Base-by-base conservation (phyloP, 2,113 vertebrate genomes). In the Polypterus bichir region DNA sequence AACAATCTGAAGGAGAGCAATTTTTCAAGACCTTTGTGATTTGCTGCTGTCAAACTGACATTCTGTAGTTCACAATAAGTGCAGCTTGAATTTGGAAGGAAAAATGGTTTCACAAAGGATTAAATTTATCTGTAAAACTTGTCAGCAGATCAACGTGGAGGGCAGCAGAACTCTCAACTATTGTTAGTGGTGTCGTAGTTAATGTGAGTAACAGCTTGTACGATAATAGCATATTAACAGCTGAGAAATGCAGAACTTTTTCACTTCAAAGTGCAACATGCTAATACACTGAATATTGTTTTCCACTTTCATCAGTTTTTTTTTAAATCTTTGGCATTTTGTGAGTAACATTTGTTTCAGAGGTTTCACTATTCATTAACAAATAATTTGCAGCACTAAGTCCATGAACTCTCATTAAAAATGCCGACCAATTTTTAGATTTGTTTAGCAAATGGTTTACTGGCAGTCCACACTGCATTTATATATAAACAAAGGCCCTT, bases 101-200 rank as follows among this genome's bases (percentile, higher is more conserved):
- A 57, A 27, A 27, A 57, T 45, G 27, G 56, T 57, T 57, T 57
- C 56, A 3, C 56, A 57, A 44, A 9, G 46, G 27, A 27, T 45
- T 57, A 57, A 57, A 57, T 45, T 57, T 57, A 57, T 45, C 56
- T 56, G 9, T 57, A 45, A 57, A 57, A 57, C 27, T 57, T 57
- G n/a, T 57, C 56, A 57, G 27, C 46, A 45, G 56, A 57, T 27
- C 56, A 57, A 5, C 46, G 9, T 45, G n/a, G 27, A 57, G 56
- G 27, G 5, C 56, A 44, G 56, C 56, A 57, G 11, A 57, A 57
- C 56, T 45, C 56, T 45, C 9, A 57, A 45, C 56, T 57, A 57
- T 57, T 57, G 56, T 57, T 4, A 57, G 56, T 44, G 56, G 56
- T 57, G 56, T 57, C 56, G 46, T 57, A 57, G 44, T 57, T 57